Conservation (phyloP, 1,140 invertebrate genomes). For the Popillia japonica region DNA sequence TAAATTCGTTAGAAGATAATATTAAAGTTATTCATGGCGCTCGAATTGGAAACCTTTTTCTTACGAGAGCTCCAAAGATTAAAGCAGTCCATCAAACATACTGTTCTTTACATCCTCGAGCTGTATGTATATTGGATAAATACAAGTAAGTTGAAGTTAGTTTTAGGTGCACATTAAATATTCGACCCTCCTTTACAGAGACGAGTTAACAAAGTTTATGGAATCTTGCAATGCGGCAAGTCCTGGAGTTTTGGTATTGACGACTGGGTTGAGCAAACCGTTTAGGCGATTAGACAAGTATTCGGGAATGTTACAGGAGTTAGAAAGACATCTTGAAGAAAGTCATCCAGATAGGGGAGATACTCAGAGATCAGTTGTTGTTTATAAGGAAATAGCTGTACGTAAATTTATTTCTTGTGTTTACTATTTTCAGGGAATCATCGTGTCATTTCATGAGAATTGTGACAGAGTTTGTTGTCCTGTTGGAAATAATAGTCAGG, state of each 20-base stretch:
- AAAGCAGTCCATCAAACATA: slow-evolving; percentile 88
- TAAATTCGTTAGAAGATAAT: slow-evolving; percentile 78
- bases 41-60: slow-evolving; percentile 89
- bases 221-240: slow-evolving; percentile 82
- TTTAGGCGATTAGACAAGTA: slow-evolving; percentile 96
- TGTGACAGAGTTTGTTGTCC: no score
- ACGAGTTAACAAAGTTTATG: slow-evolving; percentile 88
- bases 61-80: slow-evolving; percentile 85
- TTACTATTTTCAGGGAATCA: no score
- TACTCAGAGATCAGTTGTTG: slow-evolving; percentile 89
- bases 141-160: slow-evolving; percentile 72
- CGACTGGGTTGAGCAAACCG: slow-evolving; percentile 91
- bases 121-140: slow-evolving; percentile 90
- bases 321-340: slow-evolving; percentile 94
- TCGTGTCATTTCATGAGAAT: no score
- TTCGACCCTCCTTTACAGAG: slow-evolving; percentile 65
- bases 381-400: slow-evolving; percentile 95
- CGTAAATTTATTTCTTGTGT: slow-evolving; percentile 58
- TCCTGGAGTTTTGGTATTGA: slow-evolving; percentile 88
- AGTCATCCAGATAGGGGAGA: slow-evolving; percentile 95
- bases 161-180: not conserved
- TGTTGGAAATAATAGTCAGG: no score
- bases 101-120: slow-evolving; percentile 89
- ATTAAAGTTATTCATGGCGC: slow-evolving; percentile 76
- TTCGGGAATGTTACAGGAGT: slow-evolving; percentile 90